Conservation (phyloP, 2,797 vertebrate genomes). For the Phoeniculus purpureus region DNA sequence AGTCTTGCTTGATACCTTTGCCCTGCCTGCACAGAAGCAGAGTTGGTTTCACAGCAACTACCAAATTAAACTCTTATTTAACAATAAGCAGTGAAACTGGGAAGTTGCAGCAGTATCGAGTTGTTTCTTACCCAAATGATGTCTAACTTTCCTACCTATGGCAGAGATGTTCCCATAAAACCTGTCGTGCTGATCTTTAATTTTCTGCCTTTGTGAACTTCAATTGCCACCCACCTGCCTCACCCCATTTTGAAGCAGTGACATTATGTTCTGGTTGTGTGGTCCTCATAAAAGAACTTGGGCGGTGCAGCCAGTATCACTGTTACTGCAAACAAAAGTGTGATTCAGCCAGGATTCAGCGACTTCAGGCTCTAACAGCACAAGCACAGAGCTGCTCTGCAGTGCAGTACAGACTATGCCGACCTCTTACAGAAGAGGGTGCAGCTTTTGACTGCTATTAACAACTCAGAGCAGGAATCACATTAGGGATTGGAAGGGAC, state of each 20-base stretch:
- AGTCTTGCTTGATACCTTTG: neutral
- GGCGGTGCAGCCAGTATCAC: rapidly evolving
- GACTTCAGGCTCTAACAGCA: neutral
- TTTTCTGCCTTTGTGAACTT: neutral
- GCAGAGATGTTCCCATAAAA: neutral
- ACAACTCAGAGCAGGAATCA: neutral
- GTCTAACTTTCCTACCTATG: neutral
- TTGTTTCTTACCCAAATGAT: neutral
- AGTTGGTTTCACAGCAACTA: neutral
- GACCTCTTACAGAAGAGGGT: neutral
- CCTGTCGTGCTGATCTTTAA: neutral
- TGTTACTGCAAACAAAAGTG: neutral
- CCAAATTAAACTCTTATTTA: neutral
- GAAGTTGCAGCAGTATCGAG: neutral
- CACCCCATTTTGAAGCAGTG: neutral
- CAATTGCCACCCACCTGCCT: neutral
- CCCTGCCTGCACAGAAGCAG: neutral
- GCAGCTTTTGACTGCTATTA: neutral
- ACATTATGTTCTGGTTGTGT: neutral
- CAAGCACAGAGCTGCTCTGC: too few species aligned
- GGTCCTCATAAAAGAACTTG: neutral
- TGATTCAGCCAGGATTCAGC: neutral
- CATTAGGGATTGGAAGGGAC: too few species aligned
- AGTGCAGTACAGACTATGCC: neutral
- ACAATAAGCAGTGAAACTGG: neutral